Base-by-base conservation (phyloP, 2,113 vertebrate species). In the Rhinopomastus cyanomelas region DNA sequence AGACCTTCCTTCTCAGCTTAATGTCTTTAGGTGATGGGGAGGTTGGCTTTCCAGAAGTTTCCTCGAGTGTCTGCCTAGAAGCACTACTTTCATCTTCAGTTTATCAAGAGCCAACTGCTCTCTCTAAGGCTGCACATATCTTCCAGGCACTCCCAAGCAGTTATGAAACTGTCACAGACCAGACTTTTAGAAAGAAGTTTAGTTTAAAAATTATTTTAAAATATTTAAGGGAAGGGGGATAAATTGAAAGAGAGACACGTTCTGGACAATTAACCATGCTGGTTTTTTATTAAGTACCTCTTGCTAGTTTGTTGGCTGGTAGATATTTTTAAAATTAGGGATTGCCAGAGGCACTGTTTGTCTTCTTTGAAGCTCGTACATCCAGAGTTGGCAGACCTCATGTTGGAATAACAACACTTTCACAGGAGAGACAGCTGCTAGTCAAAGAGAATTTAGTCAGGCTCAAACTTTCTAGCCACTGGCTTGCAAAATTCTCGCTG, bases 331-430 rank as follows among this genome's bases (percentile, higher is more conserved):
- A 44, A 91, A 95, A 94, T 90, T 73, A 93, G 71, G 75, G 57
- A 64, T 32, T 48, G 69, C 84, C 79, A 86, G 74, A 85, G 89
- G 95, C 81, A 65, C 10, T 81, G 36, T 83, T 84, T 84, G 13
- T 73, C 18, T 86, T 74, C 76, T 89, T 73, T 95, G 91, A 85
- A 94, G 79, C 19, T 88, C 57, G 94, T 89, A 73, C 39, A 84
- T 77, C 29, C 75, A 94, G 84, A 95, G 90, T 92, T 39, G 90
- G 81, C 32, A 90, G 79, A 59, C 29, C 6, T 88, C 62, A 61
- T 39, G 55, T 65, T 81, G 77, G 73, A 91, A 93, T 94, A 73
- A 90, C 93, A 96, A 88, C 79, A 84, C 74, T 94, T 94, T 95
- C 95, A 42, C 81, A 86, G 79, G 32, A 86, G 69, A 90, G 83